A percentile compares a stretch with the other conserved stretches of the same genome.
Evolutionary conservation across 2,888 invertebrate species (phyloP).

Genomic region (Notodonta dromedarius): DNA sequence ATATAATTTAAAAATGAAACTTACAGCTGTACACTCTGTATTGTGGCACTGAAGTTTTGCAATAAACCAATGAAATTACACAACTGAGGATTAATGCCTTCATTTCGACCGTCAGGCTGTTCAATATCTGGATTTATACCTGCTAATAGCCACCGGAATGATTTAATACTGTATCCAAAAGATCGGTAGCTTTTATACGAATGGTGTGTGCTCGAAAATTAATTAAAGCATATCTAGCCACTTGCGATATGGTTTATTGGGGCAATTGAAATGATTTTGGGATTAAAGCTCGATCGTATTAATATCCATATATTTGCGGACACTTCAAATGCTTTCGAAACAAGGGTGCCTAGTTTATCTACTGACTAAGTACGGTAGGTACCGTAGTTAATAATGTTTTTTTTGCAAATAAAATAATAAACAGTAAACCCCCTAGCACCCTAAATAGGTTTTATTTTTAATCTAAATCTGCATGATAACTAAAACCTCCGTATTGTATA

Average conservation of each 20-base stretch:
- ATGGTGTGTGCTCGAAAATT: conserved; percentile 40
- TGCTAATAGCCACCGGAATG: conserved; percentile 34
- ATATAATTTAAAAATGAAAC: conserved; percentile 27
- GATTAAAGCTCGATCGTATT: conserved; percentile 1
- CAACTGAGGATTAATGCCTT: conserved; percentile 53
- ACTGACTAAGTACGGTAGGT: no score
- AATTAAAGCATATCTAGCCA: conserved; percentile 45
- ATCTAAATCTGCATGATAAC: no score
- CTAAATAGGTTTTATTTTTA: no score
- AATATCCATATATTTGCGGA: no score
- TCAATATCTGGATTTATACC: conserved; percentile 30
- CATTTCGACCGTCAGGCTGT: conserved; percentile 43
- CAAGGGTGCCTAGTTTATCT: no score
- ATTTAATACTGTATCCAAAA: conserved; percentile 25
- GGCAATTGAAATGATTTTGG: conserved; percentile 23
- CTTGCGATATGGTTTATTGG: conserved; percentile 36
- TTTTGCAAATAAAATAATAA: no score
- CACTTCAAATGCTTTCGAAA: no score
- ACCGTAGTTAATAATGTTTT: no score
- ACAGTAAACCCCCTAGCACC: no score
- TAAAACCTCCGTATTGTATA: no score
- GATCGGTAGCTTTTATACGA: conserved; percentile 45
- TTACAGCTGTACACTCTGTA: conserved; percentile 44
- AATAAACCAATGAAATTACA: conserved; percentile 51
- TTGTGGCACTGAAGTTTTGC: conserved; percentile 47